Percentiles rank a stretch among this genome's conserved stretches.
These are phyloP conservation scores for Oryzias melastigma DNA, from an alignment of 2,113 vertebrate genomes.

Conservation along the genomic window DNA sequence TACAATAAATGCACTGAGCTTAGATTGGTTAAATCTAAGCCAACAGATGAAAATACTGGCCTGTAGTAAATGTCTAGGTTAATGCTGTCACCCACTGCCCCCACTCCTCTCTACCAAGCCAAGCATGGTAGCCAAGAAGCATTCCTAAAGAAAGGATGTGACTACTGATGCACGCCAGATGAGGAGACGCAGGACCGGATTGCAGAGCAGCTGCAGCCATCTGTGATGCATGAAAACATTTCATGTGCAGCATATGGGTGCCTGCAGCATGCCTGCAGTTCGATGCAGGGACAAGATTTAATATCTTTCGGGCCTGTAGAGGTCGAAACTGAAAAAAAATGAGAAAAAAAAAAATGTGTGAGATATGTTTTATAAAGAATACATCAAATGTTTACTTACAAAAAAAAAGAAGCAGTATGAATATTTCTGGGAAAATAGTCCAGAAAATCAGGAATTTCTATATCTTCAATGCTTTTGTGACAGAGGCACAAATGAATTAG, in stretches of 20 bases:
- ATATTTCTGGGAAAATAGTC: background rate
- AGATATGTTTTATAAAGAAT: too few species aligned
- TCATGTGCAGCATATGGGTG: slow-evolving; percentile 24
- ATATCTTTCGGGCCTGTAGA: background rate
- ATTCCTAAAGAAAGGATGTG: slow-evolving; percentile 57
- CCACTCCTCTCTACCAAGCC: slow-evolving; percentile 43
- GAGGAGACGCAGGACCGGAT: slow-evolving; percentile 32
- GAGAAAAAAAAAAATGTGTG: background rate
- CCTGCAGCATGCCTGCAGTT: slow-evolving; percentile 5
- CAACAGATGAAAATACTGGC: slow-evolving; percentile 28
- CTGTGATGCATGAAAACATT: slow-evolving; percentile 32
- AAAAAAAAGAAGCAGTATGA: too few species aligned
- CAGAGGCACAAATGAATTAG: too few species aligned
- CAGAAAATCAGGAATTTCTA: too few species aligned
- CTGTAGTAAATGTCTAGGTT: slow-evolving; percentile 36
- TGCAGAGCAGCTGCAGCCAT: slow-evolving; percentile 47
- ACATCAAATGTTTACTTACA: too few species aligned
- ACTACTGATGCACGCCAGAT: slow-evolving; percentile 66
- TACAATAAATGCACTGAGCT: slow-evolving; percentile 27
- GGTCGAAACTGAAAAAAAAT: background rate
- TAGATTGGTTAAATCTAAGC: slow-evolving; percentile 29
- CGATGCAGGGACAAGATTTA: slow-evolving; percentile 12
- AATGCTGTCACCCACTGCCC: slow-evolving; percentile 33
- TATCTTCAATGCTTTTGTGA: background rate
- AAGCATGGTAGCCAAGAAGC: slow-evolving; percentile 47